Conservation (phyloP, 2,113 vertebrate genomes). For the Sander lucioperca region DNA sequence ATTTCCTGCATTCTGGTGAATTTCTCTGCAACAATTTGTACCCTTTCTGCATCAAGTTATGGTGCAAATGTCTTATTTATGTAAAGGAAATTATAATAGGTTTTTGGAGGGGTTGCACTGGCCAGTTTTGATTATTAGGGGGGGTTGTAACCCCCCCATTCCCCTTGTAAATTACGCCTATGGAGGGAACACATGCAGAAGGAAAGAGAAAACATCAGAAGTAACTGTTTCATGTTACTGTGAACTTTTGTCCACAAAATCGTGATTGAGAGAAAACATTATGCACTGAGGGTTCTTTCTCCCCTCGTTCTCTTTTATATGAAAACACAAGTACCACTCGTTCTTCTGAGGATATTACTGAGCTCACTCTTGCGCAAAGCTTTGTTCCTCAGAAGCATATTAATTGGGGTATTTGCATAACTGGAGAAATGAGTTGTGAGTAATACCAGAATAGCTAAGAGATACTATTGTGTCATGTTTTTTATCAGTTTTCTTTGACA, state of each 20-base stretch:
- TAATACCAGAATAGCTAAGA: constrained; percentile 42
- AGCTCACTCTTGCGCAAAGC: constrained; percentile 42
- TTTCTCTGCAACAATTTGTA: too few relatives aligned
- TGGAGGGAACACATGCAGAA: not conserved
- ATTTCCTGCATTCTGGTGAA: too few relatives aligned
- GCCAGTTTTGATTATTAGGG: too few relatives aligned
- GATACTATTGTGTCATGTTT: constrained; percentile 35
- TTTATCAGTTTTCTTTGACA: constrained; percentile 46
- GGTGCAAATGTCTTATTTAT: too few relatives aligned
- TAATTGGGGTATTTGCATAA: constrained; percentile 71
- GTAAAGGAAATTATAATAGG: too few relatives aligned
- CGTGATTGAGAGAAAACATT: constrained; percentile 13
- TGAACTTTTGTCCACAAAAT: constrained; percentile 36
- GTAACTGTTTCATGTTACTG: constrained; percentile 6
- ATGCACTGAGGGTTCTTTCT: not conserved
- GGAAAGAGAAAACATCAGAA: not conserved
- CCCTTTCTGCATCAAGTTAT: too few relatives aligned
- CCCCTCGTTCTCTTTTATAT: not conserved
- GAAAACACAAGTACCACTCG: constrained; percentile 35
- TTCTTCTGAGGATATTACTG: constrained; percentile 36
- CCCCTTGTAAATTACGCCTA: too few relatives aligned
- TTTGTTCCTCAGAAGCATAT: constrained; percentile 51
- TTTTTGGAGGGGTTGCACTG: too few relatives aligned
- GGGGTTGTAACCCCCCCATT: too few relatives aligned
- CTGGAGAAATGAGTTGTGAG: constrained; percentile 47